Evolutionary conservation across 2,113 vertebrate species (phyloP).

Genomic region (Siniperca knerii): DNA sequence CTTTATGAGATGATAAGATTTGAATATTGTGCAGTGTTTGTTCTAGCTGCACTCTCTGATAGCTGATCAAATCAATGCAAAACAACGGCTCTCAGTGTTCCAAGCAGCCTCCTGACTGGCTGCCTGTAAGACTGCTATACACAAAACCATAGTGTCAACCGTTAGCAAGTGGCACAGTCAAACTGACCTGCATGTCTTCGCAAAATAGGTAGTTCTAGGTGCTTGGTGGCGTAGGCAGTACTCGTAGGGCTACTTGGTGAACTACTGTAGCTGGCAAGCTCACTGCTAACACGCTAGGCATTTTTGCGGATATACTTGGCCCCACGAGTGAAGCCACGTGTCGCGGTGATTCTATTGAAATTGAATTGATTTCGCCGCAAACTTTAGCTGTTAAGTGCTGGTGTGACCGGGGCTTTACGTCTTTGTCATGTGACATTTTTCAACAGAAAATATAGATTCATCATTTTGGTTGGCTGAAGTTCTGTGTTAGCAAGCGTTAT

Average conservation of each 20-base stretch:
- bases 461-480: too few relatives aligned
- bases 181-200: background rate
- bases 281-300: background rate
- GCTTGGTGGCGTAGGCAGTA: background rate
- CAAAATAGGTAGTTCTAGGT: background rate
- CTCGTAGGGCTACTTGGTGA: background rate
- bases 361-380: too few relatives aligned
- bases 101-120: background rate
- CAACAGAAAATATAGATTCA: too few relatives aligned
- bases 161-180: background rate
- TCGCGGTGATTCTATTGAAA: too few relatives aligned
- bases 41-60: background rate
- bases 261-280: background rate
- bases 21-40: background rate
- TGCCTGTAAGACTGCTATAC: background rate
- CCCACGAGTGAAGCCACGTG: too few relatives aligned
- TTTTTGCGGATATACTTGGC: too few relatives aligned
- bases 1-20: background rate
- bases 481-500: background rate
- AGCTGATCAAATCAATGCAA: background rate
- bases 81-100: background rate
- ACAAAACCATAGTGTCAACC: background rate
- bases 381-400: too few relatives aligned
- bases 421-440: too few relatives aligned
- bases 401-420: too few relatives aligned